Conservation (phyloP, 2,888 invertebrate species). For the Drosophila quinaria region DNA sequence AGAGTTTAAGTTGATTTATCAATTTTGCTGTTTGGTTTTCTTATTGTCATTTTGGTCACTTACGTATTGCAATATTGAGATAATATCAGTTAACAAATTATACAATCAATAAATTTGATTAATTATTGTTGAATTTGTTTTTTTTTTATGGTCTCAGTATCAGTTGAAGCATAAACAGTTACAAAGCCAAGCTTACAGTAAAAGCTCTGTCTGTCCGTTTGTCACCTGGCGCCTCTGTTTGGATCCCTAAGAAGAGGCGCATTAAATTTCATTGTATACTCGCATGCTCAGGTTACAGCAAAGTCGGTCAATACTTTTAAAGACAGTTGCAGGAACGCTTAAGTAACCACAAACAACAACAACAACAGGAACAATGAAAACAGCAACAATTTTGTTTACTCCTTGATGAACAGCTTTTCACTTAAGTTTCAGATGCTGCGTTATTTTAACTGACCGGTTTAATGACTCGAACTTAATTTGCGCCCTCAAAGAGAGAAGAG, state of each 20-base stretch:
- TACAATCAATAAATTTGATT: slow-evolving; percentile 31
- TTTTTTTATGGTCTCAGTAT: slow-evolving; percentile 1
- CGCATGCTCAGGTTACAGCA: slow-evolving; percentile 62
- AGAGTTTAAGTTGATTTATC: slow-evolving; percentile 74
- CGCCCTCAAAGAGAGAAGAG: slow-evolving; percentile 57
- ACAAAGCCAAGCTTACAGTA: slow-evolving; percentile 23
- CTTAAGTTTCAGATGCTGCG: slow-evolving; percentile 62
- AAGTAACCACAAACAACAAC: slow-evolving; percentile 55
- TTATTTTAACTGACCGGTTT: slow-evolving; percentile 74
- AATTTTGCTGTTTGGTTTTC: slow-evolving; percentile 25
- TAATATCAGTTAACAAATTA: slow-evolving; percentile 25
- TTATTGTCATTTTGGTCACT: slow-evolving; percentile 5
- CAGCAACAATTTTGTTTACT: slow-evolving; percentile 49
- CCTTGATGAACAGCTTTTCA: slow-evolving; percentile 56
- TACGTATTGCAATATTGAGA: background rate
- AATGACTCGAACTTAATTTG: slow-evolving; percentile 80
- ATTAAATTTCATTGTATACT: slow-evolving; percentile 61
- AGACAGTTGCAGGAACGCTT: slow-evolving; percentile 61
- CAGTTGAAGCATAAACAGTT: slow-evolving; percentile 23
- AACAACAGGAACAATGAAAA: slow-evolving; percentile 35
- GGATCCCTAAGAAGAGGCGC: slow-evolving; percentile 22
- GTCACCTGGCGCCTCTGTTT: slow-evolving; percentile 53
- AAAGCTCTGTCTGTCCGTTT: background rate
- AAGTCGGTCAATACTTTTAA: slow-evolving; percentile 79
- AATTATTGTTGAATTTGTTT: slow-evolving; percentile 19